These are phyloP conservation scores for Bradypus variegatus DNA, from an alignment of 2,797 vertebrate genomes.

Conservation along the genomic window DNA sequence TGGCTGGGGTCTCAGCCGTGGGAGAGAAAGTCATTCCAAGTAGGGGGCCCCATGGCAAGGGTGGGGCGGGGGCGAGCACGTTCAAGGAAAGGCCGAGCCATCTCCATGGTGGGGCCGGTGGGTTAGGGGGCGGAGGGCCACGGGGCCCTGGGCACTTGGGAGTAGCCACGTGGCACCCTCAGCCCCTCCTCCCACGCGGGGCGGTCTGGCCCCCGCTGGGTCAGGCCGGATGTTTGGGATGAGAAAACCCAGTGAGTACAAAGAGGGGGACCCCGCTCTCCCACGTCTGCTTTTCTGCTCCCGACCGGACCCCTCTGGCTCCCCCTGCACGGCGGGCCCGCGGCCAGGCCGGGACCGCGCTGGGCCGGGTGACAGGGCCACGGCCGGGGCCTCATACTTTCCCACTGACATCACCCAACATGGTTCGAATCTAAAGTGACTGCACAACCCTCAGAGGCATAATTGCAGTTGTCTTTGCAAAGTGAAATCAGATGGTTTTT, in stretches of 20 bases:
- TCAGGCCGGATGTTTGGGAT: not conserved
- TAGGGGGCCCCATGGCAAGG: too few species aligned
- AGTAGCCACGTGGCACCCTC: accelerated
- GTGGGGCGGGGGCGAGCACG: accelerated
- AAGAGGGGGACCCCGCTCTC: not conserved
- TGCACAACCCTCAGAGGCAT: conserved; percentile 69
- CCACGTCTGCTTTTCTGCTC: not conserved
- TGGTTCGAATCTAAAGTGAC: conserved; percentile 70
- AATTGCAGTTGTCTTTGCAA: conserved; percentile 71
- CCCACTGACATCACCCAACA: conserved; percentile 77
- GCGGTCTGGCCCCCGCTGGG: not conserved
- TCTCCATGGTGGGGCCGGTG: not conserved
- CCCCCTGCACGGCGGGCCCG: not conserved
- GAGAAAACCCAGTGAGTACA: accelerated
- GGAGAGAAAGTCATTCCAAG: not conserved
- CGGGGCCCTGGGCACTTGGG: accelerated
- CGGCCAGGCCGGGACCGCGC: not conserved
- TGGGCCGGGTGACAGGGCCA: not conserved
- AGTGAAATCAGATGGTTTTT: conserved; percentile 72
- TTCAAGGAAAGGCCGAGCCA: accelerated
- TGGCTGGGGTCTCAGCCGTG: not conserved
- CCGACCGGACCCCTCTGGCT: not conserved
- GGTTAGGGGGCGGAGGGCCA: accelerated
- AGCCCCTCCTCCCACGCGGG: not conserved
- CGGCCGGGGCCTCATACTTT: conserved; percentile 69